Conservation (phyloP, 2,888 invertebrate genomes). For the Seira sanloemensis region DNA sequence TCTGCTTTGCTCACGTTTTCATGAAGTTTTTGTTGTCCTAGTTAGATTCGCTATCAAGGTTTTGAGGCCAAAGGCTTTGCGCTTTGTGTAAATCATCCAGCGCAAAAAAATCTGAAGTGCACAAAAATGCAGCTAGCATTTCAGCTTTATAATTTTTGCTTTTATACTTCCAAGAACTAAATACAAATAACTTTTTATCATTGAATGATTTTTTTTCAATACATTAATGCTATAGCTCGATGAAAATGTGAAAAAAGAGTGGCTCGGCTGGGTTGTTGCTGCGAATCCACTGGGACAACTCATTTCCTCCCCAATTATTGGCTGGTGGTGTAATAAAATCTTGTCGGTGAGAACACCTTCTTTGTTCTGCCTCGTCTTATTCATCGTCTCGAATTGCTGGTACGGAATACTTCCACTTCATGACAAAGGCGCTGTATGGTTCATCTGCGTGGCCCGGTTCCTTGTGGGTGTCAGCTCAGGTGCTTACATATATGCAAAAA, state of each 20-base stretch:
- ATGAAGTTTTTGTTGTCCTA: neutral
- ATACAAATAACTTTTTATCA: no score
- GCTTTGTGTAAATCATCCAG: neutral
- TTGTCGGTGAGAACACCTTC: conserved; percentile 85
- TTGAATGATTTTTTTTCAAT: neutral
- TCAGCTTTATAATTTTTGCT: no score
- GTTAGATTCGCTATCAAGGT: neutral
- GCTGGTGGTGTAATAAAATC: conserved; percentile 88
- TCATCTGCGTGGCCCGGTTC: conserved; percentile 87
- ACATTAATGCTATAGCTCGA: conserved; percentile 84
- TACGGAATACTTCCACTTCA: conserved; percentile 87
- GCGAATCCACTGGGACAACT: conserved; percentile 92
- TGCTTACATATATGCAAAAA: no score
- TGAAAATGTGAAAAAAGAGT: conserved; percentile 86
- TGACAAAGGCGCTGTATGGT: conserved; percentile 80
- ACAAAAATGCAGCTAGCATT: no score
- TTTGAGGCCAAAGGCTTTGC: neutral
- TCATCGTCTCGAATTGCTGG: conserved; percentile 83
- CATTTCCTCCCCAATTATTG: conserved; percentile 88
- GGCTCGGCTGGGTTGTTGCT: conserved; percentile 89
- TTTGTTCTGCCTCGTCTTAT: conserved; percentile 82
- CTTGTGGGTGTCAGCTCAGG: conserved; percentile 90
- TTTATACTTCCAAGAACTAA: neutral
- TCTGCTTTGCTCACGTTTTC: no score
- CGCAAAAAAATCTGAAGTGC: no score